Percentiles rank a stretch among this genome's conserved stretches.
Conservation (phyloP, 2,888 invertebrate species). For the Pheosia gnoma region DNA sequence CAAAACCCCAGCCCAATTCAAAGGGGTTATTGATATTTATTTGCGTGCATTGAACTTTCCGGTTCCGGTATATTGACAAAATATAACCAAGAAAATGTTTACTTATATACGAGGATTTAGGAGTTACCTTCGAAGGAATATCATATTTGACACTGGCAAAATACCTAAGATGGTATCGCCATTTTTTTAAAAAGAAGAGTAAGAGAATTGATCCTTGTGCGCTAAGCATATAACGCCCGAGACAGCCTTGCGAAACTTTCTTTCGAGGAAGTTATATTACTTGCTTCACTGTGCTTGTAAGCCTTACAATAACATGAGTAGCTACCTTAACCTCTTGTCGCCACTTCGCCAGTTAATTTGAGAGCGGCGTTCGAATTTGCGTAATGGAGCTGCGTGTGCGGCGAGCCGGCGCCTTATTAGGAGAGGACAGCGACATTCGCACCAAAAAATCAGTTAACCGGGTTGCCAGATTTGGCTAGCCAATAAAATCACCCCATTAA, state of each 20-base stretch:
- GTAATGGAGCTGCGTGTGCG: conserved; percentile 74
- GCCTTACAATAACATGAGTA: not conserved
- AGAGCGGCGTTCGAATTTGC: conserved; percentile 67
- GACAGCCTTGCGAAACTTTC: no score
- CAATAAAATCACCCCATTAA: not conserved
- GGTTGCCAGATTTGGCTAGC: not conserved
- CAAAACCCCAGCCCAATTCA: not conserved
- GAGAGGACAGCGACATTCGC: conserved; percentile 37
- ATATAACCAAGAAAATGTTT: not conserved
- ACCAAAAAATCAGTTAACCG: not conserved
- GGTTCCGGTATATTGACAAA: not conserved
- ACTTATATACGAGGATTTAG: not conserved
- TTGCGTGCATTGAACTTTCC: not conserved
- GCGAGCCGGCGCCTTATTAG: conserved; percentile 61
- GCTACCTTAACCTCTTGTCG: not conserved
- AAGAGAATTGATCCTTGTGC: no score
- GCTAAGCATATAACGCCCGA: no score
- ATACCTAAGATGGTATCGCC: no score
- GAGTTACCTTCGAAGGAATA: not conserved
- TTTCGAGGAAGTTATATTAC: not conserved
- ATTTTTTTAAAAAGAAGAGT: no score
- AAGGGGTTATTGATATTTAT: not conserved
- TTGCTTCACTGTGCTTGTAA: not conserved
- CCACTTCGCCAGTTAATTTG: conserved; percentile 64
- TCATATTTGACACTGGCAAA: no score